Base-by-base conservation (phyloP, 2,888 invertebrate species). In the Horisme vitalbata region DNA sequence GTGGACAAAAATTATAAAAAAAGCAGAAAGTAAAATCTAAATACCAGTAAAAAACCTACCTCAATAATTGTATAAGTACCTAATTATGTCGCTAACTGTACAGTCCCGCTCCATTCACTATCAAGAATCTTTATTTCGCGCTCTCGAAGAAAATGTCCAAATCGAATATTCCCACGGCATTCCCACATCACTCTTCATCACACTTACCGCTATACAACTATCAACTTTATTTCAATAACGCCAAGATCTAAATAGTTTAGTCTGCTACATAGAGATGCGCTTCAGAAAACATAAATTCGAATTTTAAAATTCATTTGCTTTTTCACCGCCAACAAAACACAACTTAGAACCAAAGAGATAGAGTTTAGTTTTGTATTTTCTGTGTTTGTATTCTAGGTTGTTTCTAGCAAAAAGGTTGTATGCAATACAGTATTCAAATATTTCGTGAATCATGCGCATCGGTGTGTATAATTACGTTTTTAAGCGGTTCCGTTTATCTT, bases 101-200 rank as follows among this genome's bases (percentile, higher is more conserved):
- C n/a, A n/a, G n/a, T n/a, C n/a, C 36, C 23, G 18, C 44, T 33
- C 30, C 41, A 41, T 49, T 47, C 32, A 57, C 54, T 80, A 85
- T 85, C 83, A 68, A 69, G 59, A 84, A 49, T 83, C 83, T 61
- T 66, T 41, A 60, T 67, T 72, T 78, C 70, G 65, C 73, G 77
- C 71, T 81, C 75, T 76, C 68, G 55, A 62, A 65, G 52, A 72
- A 68, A 1, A 4, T 18, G 78, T 79, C 73, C 63, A 72, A 80
- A 77, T 78, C 52, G 70, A 75, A 71, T 68, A 79, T 86, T 87
- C 86, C 86, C 86, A 87, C 86, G 86, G 72, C 71, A 49, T 35
- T 15, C 26, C 23, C 31, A 75, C 80, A 79, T 83, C 83, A 79
- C 74, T 75, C 73, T 66, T 75, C 73, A 68, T 63, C 28, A 39